These are phyloP conservation scores for Priocnemis perturbator DNA, from an alignment of 2,888 invertebrate species.

Conservation along the genomic window DNA sequence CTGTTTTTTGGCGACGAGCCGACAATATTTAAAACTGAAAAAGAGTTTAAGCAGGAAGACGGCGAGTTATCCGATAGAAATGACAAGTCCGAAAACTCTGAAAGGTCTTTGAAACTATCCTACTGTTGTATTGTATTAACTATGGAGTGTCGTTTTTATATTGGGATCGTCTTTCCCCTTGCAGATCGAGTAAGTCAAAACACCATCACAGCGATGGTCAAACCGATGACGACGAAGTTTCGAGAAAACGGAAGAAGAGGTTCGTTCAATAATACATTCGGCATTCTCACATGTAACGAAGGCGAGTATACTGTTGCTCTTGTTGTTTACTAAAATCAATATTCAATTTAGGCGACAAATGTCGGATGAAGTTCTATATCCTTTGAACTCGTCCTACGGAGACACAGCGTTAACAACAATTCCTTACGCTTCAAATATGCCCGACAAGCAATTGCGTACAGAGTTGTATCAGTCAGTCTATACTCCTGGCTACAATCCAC, in stretches of 20 bases:
- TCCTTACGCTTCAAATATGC: slow-evolving; percentile 64
- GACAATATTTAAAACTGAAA: slow-evolving; percentile 59
- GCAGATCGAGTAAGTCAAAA: slow-evolving; percentile 63
- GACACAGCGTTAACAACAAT: slow-evolving; percentile 58
- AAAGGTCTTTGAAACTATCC: slow-evolving; percentile 56
- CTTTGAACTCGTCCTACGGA: slow-evolving; percentile 56
- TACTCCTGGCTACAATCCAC: slow-evolving; percentile 74
- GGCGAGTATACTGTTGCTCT: too few species aligned
- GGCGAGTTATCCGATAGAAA: slow-evolving; percentile 66
- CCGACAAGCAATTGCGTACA: slow-evolving; percentile 71
- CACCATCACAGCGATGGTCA: slow-evolving; percentile 67
- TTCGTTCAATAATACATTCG: slow-evolving; percentile 25
- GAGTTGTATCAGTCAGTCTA: slow-evolving; percentile 78
- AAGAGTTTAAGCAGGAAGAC: slow-evolving; percentile 69
- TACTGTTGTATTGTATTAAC: slow-evolving; percentile 10
- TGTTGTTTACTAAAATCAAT: too few species aligned
- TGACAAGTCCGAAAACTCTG: slow-evolving; percentile 65
- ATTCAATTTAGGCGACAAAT: slow-evolving; percentile 57
- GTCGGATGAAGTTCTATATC: slow-evolving; percentile 62
- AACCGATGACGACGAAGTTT: slow-evolving; percentile 69
- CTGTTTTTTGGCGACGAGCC: slow-evolving; percentile 59
- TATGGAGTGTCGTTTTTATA: neutral
- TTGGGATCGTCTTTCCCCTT: slow-evolving; percentile 13
- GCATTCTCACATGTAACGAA: too few species aligned
- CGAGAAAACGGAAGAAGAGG: slow-evolving; percentile 69